Evolutionary conservation across 2,888 invertebrate genomes (phyloP).

Genomic region (Hololepta plana): DNA sequence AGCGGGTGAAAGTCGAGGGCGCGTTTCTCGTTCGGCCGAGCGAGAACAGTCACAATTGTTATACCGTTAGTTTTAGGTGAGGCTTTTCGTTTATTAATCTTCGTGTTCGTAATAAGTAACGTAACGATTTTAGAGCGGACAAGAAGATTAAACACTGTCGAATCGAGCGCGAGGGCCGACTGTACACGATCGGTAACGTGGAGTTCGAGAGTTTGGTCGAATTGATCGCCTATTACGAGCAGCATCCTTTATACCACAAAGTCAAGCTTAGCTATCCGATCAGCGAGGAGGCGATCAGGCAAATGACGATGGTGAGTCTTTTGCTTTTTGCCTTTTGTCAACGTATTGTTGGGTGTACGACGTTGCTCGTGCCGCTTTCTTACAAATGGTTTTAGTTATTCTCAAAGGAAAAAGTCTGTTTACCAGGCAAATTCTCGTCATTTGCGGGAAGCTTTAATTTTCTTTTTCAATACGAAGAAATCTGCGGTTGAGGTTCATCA

Average conservation of each 20-base stretch:
- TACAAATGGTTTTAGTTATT: too few relatives aligned
- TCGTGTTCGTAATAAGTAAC: slow-evolving; percentile 1
- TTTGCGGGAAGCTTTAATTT: too few relatives aligned
- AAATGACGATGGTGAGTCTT: slow-evolving; percentile 45
- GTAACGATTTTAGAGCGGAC: slow-evolving; percentile 47
- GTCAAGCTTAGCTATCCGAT: slow-evolving; percentile 75
- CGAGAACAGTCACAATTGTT: slow-evolving; percentile 69
- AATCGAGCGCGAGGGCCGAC: slow-evolving; percentile 78
- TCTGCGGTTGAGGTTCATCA: too few relatives aligned
- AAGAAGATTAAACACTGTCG: slow-evolving; percentile 94
- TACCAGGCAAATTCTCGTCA: too few relatives aligned
- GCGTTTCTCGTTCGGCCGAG: slow-evolving; percentile 88
- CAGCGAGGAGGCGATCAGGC: slow-evolving; percentile 51
- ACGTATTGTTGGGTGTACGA: too few relatives aligned
- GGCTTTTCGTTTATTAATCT: slow-evolving; percentile 6
- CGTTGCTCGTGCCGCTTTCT: too few relatives aligned
- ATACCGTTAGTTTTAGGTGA: slow-evolving; percentile 86
- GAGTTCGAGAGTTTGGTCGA: slow-evolving; percentile 95
- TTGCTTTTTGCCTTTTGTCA: too few relatives aligned
- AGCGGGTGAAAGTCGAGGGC: slow-evolving; percentile 71
- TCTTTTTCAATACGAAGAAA: too few relatives aligned
- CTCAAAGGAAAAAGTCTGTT: too few relatives aligned
- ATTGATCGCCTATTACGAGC: slow-evolving; percentile 80
- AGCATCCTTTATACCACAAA: slow-evolving; percentile 77
- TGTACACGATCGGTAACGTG: slow-evolving; percentile 79